These are phyloP conservation scores for Polietes domitor DNA, from an alignment of 2,888 invertebrate species.

Conservation along the genomic window DNA sequence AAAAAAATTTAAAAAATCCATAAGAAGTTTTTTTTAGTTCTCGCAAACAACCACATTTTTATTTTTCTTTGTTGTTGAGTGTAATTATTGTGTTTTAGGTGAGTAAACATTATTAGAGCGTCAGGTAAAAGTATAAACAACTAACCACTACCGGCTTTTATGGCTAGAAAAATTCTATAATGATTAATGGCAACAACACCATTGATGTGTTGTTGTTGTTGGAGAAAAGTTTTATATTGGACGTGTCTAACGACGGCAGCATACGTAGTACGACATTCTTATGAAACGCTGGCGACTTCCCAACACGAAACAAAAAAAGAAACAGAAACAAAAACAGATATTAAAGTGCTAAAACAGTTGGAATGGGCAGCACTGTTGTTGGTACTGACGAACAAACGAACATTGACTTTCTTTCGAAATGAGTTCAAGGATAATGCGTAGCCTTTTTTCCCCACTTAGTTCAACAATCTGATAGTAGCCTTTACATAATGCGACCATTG, in stretches of 20 bases:
- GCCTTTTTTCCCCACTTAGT: neutral
- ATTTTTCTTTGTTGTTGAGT: too few species aligned
- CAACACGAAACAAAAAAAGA: too few species aligned
- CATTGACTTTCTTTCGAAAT: neutral
- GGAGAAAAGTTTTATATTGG: neutral
- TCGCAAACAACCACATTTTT: too few species aligned
- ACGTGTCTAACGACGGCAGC: neutral
- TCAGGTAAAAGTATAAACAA: too few species aligned
- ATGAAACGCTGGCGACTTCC: neutral
- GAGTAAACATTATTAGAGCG: too few species aligned
- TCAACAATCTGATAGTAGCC: neutral
- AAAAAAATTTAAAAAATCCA: too few species aligned
- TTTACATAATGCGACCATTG: neutral
- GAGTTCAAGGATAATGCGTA: conserved; percentile 20
- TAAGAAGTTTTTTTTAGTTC: too few species aligned
- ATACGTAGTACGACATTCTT: neutral
- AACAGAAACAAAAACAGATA: too few species aligned
- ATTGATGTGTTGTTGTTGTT: neutral
- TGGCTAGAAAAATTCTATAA: neutral
- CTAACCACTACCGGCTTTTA: neutral
- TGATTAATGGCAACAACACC: neutral
- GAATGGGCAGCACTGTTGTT: neutral
- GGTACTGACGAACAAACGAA: neutral
- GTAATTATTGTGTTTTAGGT: too few species aligned
- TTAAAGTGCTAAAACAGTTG: too few species aligned